These are phyloP conservation scores for Gambusia affinis DNA, from an alignment of 2,113 vertebrate genomes.

Conservation along the genomic window DNA sequence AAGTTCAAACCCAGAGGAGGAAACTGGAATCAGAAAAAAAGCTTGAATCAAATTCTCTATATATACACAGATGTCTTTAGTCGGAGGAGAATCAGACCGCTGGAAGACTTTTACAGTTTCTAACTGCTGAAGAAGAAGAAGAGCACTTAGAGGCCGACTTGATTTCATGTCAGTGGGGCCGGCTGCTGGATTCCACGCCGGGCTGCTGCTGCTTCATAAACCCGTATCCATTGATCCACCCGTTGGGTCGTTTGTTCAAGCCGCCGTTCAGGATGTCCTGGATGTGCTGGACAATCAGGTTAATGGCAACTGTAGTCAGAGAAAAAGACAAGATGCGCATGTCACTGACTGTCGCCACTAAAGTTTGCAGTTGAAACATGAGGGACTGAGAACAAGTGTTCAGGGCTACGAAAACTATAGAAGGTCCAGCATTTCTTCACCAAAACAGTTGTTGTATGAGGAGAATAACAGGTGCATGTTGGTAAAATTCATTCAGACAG, in stretches of 20 bases:
- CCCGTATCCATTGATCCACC: constrained; percentile 84
- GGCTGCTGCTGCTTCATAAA: constrained; percentile 79
- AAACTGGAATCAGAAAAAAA: neutral
- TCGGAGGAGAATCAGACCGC: neutral
- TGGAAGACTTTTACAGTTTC: neutral
- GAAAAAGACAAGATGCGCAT: neutral
- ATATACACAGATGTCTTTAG: neutral
- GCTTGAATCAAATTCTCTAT: neutral
- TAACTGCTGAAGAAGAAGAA: neutral
- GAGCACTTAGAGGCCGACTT: neutral
- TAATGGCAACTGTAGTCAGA: constrained; percentile 87
- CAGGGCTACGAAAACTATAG: neutral
- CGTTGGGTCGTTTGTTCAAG: constrained; percentile 89
- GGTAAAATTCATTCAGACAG: neutral
- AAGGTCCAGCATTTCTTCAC: neutral
- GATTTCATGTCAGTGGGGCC: constrained; percentile 83
- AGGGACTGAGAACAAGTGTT: neutral
- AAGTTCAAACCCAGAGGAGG: neutral
- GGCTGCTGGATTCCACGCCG: constrained; percentile 88
- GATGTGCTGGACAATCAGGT: constrained; percentile 97
- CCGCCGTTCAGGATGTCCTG: constrained; percentile 97
- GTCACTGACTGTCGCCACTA: too few relatives aligned
- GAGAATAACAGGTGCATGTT: neutral
- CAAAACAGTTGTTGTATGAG: neutral
- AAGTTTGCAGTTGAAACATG: neutral